Base-by-base conservation (phyloP, 2,113 vertebrate genomes). In the Chinchilla lanigera region DNA sequence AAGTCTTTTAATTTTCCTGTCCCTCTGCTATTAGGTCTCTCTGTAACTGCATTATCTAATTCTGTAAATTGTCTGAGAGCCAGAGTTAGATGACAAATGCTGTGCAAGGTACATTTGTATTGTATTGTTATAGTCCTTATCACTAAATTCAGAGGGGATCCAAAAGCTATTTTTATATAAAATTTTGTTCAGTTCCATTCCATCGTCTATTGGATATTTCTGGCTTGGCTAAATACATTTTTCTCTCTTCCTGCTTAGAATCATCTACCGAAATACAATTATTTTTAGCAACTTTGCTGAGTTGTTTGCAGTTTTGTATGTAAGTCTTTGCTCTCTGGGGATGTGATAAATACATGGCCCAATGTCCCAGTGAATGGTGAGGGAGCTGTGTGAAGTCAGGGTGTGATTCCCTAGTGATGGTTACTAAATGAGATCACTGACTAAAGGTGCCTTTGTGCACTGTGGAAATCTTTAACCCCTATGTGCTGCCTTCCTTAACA, bases 221-320 rank as follows among this genome's bases (percentile, higher is more conserved):
- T 92, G 90, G 1, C 81, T 98, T 98, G 94, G 16, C 56, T 96
- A 96, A 97, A 93, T 65, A 63, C 7, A 81, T 54, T 94, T 97
- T 86, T 86, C 69, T 97, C 80, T 38, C 41, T 95, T 82, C 92
- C 85, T 96, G 67, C 89, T 96, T 97, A 89, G 86, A 95, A 92
- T 90, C 41, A 50, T 78, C 84, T 87, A 60, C 67, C 82, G 41
- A 93, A 94, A 96, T 96, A 82, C 75, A 92, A 93, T 93, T 95
- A 97, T 97, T 97, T 97, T 97, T 97, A 97, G 97, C 56, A 93
- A 94, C 78, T 94, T 95, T 89, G 58, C 67, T 78, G 92, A 97
- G 71, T 81, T 96, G 82, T 97, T 97, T 95, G 75, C 96, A 96
- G 89, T 83, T 97, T 84, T 91, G 33, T 82, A 71, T 88, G 6